Conservation (phyloP, 1,140 invertebrate species). For the Solenopsis invicta region DNA sequence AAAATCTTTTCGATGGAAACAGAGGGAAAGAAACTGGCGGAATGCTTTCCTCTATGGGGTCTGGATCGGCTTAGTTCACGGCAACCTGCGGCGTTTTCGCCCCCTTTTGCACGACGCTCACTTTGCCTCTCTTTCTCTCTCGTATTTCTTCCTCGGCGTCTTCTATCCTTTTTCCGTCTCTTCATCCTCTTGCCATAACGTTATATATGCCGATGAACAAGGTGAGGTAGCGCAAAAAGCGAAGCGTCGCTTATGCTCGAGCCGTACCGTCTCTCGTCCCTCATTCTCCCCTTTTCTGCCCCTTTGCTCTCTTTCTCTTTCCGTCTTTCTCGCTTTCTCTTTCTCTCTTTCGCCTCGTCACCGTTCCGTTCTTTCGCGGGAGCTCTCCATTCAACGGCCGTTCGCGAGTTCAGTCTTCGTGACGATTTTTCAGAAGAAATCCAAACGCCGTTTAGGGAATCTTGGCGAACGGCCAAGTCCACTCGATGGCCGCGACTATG, state of each 20-base stretch:
- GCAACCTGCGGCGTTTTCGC: constrained; percentile 31
- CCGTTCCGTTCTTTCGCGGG: constrained; percentile 28
- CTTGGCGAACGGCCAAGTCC: constrained; percentile 78
- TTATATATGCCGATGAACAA: constrained; percentile 80
- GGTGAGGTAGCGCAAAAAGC: constrained; percentile 80
- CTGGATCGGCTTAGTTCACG: constrained; percentile 74
- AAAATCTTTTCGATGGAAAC: constrained; percentile 75
- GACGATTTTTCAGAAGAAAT: constrained; percentile 81
- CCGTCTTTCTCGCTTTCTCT: constrained; percentile 13
- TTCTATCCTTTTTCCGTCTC: constrained; percentile 45
- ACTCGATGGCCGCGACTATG: constrained; percentile 43
- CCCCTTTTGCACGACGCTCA: constrained; percentile 56
- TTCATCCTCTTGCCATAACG: constrained; percentile 58
- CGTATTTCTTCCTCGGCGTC: constrained; percentile 44
- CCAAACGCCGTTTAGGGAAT: constrained; percentile 85
- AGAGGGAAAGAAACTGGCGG: constrained; percentile 69
- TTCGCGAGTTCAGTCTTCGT: constrained; percentile 66
- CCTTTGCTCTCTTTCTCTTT: constrained; percentile 5
- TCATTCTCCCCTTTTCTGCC: constrained; percentile 11
- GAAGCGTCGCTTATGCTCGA: constrained; percentile 76
- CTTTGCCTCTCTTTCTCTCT: constrained; percentile 19
- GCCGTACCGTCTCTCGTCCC: constrained; percentile 35
- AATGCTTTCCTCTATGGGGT: constrained; percentile 68
- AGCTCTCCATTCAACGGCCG: constrained; percentile 48
- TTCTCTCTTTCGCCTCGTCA: constrained; percentile 10